phyloP scores from a whole-genome alignment of 2,888 invertebrate species.

The Pristionchus arcanus region DNA sequence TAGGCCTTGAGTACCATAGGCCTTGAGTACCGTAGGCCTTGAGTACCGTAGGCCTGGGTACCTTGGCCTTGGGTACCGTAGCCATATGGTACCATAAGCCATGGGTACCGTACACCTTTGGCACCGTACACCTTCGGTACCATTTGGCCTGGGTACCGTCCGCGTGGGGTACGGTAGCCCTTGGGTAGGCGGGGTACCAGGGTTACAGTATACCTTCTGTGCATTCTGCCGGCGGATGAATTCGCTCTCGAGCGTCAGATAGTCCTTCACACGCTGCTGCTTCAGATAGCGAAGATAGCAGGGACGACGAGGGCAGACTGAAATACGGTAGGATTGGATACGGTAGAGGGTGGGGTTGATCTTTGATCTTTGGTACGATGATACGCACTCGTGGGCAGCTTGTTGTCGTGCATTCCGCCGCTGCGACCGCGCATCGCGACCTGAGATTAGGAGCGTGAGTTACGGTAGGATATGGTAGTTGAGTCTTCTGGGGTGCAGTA shows the following conservation, averaged over 20 bases:
- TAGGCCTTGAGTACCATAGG: background rate
- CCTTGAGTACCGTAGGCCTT: background rate
- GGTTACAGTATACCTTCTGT: constrained; percentile 19
- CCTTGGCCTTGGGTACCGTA: background rate
- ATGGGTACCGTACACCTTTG: background rate
- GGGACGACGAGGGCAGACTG: constrained; percentile 67
- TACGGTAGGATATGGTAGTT: constrained; percentile 24
- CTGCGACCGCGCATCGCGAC: constrained; percentile 67
- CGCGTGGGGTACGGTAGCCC: background rate
- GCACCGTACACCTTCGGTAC: background rate
- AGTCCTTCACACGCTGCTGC: constrained; percentile 72
- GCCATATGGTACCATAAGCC: background rate
- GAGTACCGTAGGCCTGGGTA: background rate
- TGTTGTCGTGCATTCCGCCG: constrained; percentile 68
- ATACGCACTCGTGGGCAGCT: constrained; percentile 62
- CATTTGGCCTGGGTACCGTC: background rate
- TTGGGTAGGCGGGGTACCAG: background rate
- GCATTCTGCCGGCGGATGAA: constrained; percentile 68
- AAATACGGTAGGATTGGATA: background rate
- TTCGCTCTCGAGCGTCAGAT: constrained; percentile 71
- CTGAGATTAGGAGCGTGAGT: constrained; percentile 42
- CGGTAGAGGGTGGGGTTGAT: background rate
- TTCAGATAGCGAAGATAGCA: constrained; percentile 71
- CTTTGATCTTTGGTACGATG: background rate
- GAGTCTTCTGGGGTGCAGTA: too few relatives aligned